Conservation (phyloP, 2,113 vertebrate genomes). For the Mellivora capensis region DNA sequence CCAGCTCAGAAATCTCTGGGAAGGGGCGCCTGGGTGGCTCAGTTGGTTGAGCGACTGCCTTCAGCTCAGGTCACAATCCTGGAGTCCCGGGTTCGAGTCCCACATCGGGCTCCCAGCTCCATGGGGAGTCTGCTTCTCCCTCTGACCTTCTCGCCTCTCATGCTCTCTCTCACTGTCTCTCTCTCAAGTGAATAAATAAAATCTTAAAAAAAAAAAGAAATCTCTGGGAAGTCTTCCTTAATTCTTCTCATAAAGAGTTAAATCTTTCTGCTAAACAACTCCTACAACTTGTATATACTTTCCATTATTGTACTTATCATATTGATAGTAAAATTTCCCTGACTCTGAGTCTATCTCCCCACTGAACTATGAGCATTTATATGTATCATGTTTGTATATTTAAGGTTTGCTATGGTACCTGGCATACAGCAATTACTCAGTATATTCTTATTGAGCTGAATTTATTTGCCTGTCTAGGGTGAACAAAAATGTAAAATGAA, state of each 20-base stretch:
- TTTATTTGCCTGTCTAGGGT: not conserved
- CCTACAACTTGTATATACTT: not conserved
- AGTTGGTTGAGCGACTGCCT: too few species aligned
- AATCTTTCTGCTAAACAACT: not conserved
- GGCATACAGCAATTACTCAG: not conserved
- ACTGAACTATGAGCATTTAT: not conserved
- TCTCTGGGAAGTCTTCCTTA: not conserved
- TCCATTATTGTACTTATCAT: not conserved
- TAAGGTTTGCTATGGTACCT: not conserved
- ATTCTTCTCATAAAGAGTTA: not conserved
- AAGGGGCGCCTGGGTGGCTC: too few species aligned
- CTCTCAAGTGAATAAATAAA: too few species aligned
- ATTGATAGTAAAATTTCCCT: constrained; percentile 3
- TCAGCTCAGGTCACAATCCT: too few species aligned
- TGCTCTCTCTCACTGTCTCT: too few species aligned
- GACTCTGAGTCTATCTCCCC: not conserved
- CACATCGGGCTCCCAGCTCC: too few species aligned
- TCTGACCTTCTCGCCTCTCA: too few species aligned
- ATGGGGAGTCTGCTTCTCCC: too few species aligned
- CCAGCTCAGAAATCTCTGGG: not conserved
- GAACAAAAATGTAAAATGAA: constrained; percentile 20
- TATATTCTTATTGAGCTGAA: not conserved
- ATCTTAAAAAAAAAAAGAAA: too few species aligned
- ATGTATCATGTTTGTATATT: not conserved
- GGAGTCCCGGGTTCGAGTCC: too few species aligned